A percentile compares a stretch with the other conserved stretches of the same genome.
phyloP scores from a whole-genome alignment of 2,888 invertebrate species.

The Andrena bicolor region DNA sequence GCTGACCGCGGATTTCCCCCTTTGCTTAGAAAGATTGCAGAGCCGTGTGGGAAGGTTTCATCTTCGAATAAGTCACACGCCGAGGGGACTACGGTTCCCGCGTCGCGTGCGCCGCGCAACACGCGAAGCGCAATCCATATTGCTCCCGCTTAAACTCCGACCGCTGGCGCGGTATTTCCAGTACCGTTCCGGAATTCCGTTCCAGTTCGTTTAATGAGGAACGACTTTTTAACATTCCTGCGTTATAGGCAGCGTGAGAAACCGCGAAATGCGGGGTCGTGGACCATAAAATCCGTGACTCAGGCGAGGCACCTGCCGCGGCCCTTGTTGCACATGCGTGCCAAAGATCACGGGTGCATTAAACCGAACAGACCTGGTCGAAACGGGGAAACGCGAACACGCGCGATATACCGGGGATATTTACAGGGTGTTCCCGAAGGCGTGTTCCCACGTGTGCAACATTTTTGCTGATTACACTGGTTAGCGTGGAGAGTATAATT shows the following conservation, averaged over 20 bases:
- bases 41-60: neutral
- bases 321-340: slow-evolving; percentile 50
- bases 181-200: slow-evolving; percentile 75
- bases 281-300: slow-evolving; percentile 72
- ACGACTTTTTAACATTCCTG: slow-evolving; percentile 73
- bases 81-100: slow-evolving; percentile 48
- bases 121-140: slow-evolving; percentile 71
- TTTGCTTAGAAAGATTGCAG: neutral
- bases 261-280: slow-evolving; percentile 71
- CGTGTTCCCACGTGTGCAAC: slow-evolving; percentile 5
- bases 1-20: neutral
- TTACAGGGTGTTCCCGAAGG: neutral
- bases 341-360: slow-evolving; percentile 54
- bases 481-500: no score
- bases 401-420: slow-evolving; percentile 25
- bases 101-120: slow-evolving; percentile 55
- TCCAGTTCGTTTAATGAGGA: slow-evolving; percentile 75
- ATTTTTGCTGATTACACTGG: neutral
- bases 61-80: slow-evolving; percentile 18
- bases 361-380: slow-evolving; percentile 32
- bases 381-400: slow-evolving; percentile 30
- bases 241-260: slow-evolving; percentile 70
- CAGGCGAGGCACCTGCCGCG: slow-evolving; percentile 49
- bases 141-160: slow-evolving; percentile 52
- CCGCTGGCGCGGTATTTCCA: slow-evolving; percentile 63